Percentiles rank a stretch among this genome's conserved stretches.
Evolutionary conservation across 2,113 vertebrate genomes (phyloP).

Genomic region (Indicator maculatus): DNA sequence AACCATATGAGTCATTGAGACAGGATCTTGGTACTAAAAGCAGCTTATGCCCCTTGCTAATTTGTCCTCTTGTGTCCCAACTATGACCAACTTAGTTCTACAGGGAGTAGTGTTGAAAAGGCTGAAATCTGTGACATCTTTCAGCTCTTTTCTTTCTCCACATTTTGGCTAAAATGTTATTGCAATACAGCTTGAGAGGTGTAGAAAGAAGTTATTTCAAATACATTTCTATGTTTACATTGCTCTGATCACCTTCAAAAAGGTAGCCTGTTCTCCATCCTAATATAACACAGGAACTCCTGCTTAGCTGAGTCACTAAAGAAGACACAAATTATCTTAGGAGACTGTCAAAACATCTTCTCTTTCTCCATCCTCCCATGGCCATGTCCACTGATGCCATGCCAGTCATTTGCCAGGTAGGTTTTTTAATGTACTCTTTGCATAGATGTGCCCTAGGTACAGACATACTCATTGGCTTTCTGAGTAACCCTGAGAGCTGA

Average conservation of each 20-base stretch:
- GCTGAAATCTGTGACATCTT: background rate
- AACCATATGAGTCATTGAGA: background rate
- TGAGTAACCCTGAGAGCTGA: background rate
- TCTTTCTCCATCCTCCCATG: background rate
- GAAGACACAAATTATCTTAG: background rate
- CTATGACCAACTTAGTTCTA: background rate
- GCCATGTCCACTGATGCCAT: fast-evolving
- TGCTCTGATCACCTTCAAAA: background rate
- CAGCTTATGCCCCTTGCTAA: background rate
- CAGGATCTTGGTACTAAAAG: background rate
- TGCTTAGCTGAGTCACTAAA: background rate
- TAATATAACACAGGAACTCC: background rate
- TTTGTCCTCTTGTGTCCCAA: background rate
- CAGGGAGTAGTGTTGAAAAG: background rate
- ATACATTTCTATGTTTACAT: background rate
- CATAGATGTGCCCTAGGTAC: background rate
- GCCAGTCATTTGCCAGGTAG: background rate
- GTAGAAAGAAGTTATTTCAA: background rate
- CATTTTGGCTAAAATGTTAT: background rate
- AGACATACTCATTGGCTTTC: background rate
- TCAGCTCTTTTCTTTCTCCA: background rate
- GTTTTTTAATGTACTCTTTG: background rate
- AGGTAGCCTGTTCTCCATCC: background rate
- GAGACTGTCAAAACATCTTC: background rate
- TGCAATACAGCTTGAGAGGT: background rate